Conservation (phyloP, 2,113 vertebrate species). For the Oxyruncus cristatus region DNA sequence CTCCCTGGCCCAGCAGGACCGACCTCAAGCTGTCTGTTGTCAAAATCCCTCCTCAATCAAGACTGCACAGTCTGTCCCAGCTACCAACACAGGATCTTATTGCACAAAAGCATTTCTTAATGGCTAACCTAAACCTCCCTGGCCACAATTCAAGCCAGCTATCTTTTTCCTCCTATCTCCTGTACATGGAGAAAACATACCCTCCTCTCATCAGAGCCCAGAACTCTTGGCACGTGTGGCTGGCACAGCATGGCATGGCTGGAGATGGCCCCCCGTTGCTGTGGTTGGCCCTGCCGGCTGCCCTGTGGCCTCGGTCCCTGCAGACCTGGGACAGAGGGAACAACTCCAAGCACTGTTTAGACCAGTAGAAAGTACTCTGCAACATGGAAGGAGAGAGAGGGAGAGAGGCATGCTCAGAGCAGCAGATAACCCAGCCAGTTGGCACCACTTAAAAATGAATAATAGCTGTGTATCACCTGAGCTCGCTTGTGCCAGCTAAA, state of each 20-base stretch:
- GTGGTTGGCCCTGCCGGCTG: not conserved
- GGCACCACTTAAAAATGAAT: not conserved
- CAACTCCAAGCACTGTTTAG: not conserved
- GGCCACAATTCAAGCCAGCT: not conserved
- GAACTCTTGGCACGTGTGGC: not conserved
- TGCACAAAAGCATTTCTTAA: slow-evolving; percentile 4
- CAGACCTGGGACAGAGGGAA: not conserved
- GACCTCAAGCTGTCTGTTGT: not conserved
- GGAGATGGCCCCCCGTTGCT: not conserved
- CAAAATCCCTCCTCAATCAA: not conserved
- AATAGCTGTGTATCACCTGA: not conserved
- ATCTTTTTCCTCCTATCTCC: not conserved
- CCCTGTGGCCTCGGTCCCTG: accelerated
- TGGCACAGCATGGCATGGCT: accelerated
- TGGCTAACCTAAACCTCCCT: not conserved
- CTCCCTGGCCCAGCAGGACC: not conserved
- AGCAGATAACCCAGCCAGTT: not conserved
- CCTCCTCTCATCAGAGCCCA: not conserved
- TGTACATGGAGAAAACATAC: not conserved
- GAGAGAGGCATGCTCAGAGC: not conserved
- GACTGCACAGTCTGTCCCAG: not conserved
- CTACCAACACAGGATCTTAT: accelerated
- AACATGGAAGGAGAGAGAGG: not conserved
- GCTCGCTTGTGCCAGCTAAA: not conserved
- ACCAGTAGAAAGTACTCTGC: not conserved